These are phyloP conservation scores for Palythoa grandis DNA, from an alignment of 92 coral and sea anemone genomes.

Conservation along the genomic window DNA sequence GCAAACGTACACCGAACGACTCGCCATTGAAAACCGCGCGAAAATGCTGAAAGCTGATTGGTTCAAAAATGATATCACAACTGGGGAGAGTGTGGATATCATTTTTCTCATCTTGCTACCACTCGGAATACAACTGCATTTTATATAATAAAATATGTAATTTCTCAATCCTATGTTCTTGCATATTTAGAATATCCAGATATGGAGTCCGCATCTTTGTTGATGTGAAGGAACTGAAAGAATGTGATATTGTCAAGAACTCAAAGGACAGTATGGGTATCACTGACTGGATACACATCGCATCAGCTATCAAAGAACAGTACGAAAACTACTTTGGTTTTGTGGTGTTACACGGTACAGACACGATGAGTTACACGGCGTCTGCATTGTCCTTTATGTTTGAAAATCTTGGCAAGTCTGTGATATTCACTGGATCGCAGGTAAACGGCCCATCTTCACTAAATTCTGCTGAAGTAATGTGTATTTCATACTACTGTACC, in stretches of 20 bases:
- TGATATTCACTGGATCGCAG: slow-evolving; percentile 94
- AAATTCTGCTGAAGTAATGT: neutral
- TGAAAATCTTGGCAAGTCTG: slow-evolving; percentile 92
- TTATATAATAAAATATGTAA: too few species aligned
- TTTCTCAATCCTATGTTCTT: neutral
- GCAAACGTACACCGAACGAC: too few species aligned
- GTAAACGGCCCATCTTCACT: slow-evolving; percentile 31
- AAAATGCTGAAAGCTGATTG: too few species aligned
- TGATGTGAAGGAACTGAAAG: slow-evolving; percentile 86
- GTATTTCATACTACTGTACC: neutral
- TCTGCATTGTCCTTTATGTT: slow-evolving; percentile 98
- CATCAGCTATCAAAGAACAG: slow-evolving; percentile 75
- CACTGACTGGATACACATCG: slow-evolving; percentile 91
- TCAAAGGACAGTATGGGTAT: slow-evolving; percentile 92
- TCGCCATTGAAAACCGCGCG: too few species aligned
- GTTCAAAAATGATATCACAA: too few species aligned
- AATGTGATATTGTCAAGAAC: slow-evolving; percentile 72
- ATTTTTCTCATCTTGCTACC: too few species aligned
- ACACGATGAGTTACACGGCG: slow-evolving; percentile 91
- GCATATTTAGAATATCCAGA: slow-evolving; percentile 66
- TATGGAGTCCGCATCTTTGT: slow-evolving; percentile 88
- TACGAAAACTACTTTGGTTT: slow-evolving; percentile 89
- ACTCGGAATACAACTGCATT: too few species aligned
- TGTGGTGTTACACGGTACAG: slow-evolving; percentile 96
- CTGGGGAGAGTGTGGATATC: too few species aligned